These are phyloP conservation scores for Dendrocopos noguchii DNA, from an alignment of 2,113 vertebrate genomes.

Conservation along the genomic window DNA sequence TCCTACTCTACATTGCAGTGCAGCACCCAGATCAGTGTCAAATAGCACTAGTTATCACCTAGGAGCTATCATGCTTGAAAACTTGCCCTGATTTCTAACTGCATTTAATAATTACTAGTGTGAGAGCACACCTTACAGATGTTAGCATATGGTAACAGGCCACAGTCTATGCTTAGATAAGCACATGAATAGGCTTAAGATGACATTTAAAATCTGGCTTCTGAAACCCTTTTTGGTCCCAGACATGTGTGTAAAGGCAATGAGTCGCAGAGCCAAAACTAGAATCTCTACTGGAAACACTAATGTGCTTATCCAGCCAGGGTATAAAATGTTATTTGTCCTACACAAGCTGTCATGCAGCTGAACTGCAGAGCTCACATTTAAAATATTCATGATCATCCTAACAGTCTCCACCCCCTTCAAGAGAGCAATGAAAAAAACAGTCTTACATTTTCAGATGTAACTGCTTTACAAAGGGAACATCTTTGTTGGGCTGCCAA, in stretches of 20 bases:
- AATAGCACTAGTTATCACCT: not conserved
- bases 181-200: not conserved
- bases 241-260: not conserved
- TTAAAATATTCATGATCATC: constrained; percentile 56
- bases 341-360: constrained; percentile 5
- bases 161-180: not conserved
- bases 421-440: constrained; percentile 22
- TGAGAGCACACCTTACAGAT: not conserved
- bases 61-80: not conserved
- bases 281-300: constrained; percentile 1
- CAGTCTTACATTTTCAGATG: constrained; percentile 33
- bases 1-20: not conserved
- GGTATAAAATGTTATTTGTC: constrained; percentile 17
- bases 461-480: constrained; percentile 54
- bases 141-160: not conserved
- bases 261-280: not conserved
- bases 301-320: constrained; percentile 12
- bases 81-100: not conserved
- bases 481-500: constrained; percentile 63
- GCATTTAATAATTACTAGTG: not conserved
- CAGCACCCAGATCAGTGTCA: not conserved
- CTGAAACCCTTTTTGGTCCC: not conserved
- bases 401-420: not conserved
- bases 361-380: constrained; percentile 26
- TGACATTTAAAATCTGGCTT: not conserved